phyloP scores from a whole-genome alignment of 2,797 vertebrate genomes.

The Falco biarmicus region DNA sequence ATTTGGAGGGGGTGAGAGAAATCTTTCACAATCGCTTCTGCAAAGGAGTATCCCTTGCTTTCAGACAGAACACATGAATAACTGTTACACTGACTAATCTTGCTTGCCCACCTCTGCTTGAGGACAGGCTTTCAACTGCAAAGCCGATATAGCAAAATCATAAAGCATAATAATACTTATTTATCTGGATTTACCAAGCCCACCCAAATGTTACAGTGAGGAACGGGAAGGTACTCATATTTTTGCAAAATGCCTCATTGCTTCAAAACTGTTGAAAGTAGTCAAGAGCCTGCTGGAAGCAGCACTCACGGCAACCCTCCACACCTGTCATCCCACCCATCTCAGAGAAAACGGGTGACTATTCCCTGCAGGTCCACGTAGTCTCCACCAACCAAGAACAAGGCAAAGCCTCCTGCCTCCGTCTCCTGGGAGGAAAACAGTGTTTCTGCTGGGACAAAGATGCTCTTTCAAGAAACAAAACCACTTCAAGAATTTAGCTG shows the following conservation, averaged over 20 bases:
- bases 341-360: neutral
- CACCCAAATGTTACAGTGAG: neutral
- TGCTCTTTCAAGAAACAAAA: neutral
- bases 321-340: neutral
- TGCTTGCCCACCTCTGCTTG: neutral
- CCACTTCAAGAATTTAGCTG: neutral
- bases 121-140: neutral
- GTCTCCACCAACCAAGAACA: neutral
- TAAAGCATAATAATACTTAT: neutral
- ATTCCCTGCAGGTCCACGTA: fast-evolving
- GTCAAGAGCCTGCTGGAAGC: neutral
- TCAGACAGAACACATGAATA: neutral
- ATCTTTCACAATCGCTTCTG: neutral
- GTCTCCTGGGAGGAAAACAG: neutral
- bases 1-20: neutral
- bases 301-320: neutral
- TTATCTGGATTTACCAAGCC: neutral
- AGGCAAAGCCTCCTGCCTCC: neutral
- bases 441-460: neutral
- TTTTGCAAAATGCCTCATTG: neutral
- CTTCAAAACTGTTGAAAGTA: neutral
- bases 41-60: neutral
- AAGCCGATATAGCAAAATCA: neutral
- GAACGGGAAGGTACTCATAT: neutral
- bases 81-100: neutral